Percentiles rank a stretch among this genome's conserved stretches.
Conservation (phyloP, 2,113 vertebrate genomes). For the Chaetodon auriga region DNA sequence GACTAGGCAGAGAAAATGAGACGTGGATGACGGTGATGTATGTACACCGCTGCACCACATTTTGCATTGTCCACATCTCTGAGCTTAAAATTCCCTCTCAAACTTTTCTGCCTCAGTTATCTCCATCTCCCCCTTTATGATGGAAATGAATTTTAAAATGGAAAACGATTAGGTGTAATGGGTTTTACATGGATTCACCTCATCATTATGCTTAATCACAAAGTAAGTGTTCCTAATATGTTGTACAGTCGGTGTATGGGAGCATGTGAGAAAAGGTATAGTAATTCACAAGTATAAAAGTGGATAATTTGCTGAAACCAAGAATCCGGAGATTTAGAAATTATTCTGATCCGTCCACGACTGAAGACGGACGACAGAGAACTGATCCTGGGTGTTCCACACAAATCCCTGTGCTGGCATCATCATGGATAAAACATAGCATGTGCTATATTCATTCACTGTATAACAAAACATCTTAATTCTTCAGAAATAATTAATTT, state of each 20-base stretch:
- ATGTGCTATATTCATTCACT: background rate
- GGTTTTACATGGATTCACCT: constrained; percentile 16
- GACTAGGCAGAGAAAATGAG: constrained; percentile 3
- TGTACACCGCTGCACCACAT: background rate
- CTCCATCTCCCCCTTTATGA: background rate
- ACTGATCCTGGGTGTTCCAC: background rate
- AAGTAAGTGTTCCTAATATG: background rate
- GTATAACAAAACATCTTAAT: background rate
- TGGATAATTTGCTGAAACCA: background rate
- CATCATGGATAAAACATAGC: background rate
- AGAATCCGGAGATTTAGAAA: background rate
- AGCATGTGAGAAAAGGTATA: background rate
- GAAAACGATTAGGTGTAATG: background rate
- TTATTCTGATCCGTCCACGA: background rate
- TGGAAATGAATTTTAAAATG: constrained; percentile 6
- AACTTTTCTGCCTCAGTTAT: constrained; percentile 6
- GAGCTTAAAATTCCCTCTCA: background rate
- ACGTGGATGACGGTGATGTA: constrained; percentile 9
- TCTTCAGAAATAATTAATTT: no score
- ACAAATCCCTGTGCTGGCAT: background rate
- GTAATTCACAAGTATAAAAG: background rate
- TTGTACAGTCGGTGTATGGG: background rate
- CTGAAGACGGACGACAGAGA: background rate
- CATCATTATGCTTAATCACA: background rate
- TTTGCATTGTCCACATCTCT: constrained; percentile 5